Conservation (phyloP, 2,797 vertebrate genomes). For the Xenentodon cancila region DNA sequence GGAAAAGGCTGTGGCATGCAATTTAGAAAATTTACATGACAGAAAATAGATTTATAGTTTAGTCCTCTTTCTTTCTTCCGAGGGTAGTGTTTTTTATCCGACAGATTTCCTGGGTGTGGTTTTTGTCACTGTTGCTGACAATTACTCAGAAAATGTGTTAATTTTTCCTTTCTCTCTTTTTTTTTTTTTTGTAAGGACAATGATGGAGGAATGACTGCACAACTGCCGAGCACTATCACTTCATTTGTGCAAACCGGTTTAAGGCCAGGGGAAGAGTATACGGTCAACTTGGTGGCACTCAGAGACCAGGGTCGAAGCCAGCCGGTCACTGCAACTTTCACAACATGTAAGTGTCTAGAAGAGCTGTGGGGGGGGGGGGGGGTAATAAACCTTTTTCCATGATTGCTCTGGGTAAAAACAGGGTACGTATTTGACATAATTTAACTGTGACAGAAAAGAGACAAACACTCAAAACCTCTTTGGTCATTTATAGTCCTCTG, state of each 20-base stretch:
- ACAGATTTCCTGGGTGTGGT: neutral
- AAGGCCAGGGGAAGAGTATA: slow-evolving; percentile 95
- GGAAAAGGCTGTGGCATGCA: neutral
- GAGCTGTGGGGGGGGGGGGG: neutral
- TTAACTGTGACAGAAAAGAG: too few species aligned
- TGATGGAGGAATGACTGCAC: slow-evolving; percentile 95
- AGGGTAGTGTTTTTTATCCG: slow-evolving; percentile 13
- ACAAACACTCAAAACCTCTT: too few species aligned
- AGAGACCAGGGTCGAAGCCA: slow-evolving; percentile 93
- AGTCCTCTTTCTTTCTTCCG: slow-evolving; percentile 5
- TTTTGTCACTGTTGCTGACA: neutral
- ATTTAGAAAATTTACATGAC: slow-evolving; percentile 6
- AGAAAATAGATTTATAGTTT: slow-evolving; percentile 9
- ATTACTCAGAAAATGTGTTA: neutral
- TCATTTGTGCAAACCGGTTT: slow-evolving; percentile 94
- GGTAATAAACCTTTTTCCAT: too few species aligned
- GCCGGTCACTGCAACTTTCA: slow-evolving; percentile 88
- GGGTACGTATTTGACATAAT: too few species aligned
- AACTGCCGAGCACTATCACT: slow-evolving; percentile 94
- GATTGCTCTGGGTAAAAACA: too few species aligned
- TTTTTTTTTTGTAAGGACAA: slow-evolving; percentile 85
- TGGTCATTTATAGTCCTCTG: too few species aligned
- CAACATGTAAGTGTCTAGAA: slow-evolving; percentile 84
- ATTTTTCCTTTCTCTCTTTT: neutral
- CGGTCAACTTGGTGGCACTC: slow-evolving; percentile 91